Base-by-base conservation (phyloP, 2,797 vertebrate genomes). In the Siniperca undulata region DNA sequence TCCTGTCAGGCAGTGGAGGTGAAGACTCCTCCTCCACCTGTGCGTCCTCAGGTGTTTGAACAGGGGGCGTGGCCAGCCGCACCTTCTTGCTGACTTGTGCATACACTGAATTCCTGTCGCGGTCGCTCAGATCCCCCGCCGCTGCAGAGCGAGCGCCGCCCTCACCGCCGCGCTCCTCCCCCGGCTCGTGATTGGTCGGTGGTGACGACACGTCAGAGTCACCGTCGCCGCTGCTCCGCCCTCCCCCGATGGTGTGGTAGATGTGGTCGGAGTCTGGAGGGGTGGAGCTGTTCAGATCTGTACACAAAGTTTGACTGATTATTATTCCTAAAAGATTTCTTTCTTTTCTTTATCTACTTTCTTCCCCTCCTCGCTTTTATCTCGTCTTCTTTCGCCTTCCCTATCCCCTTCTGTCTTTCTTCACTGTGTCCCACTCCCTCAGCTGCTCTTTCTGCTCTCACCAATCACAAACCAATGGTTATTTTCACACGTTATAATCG, bases 11-110 rank as follows among this genome's bases (percentile, higher is more conserved):
- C 40, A 90, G 56, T 0, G 88, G 86, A 44, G 91, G 89, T n/a
- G 65, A 52, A n/a, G 22, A 1, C 44, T 84, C 77, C 53, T 84
- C 80, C 16, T 62, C 72, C 36, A 74, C 30, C 56, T 73, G 55
- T 1, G 5, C 40, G 22, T 79, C 70, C 10, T 87, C 92, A 72
- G 78, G 52, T 30, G 68, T 16, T 0, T 74, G 53, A 17, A 3
- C 53, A 22, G 77, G 46, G 59, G 84, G 59, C 53, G 38, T 24
- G n/a, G 59, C 14, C 20, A 55, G 22, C 42, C 38, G 48, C 46
- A 4, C 40, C 69, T 86, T 92, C 73, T 67, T 92, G 89, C 82
- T 91, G 62, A 94, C 50, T 61, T 2, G 74, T 55, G 91, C 84
- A 0, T 91, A 91, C 30, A 82, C 46, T 0, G 66, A 82, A 38